Evolutionary conservation across 1,140 invertebrate species (phyloP).

Genomic region (Rhizoglyphus robini): DNA sequence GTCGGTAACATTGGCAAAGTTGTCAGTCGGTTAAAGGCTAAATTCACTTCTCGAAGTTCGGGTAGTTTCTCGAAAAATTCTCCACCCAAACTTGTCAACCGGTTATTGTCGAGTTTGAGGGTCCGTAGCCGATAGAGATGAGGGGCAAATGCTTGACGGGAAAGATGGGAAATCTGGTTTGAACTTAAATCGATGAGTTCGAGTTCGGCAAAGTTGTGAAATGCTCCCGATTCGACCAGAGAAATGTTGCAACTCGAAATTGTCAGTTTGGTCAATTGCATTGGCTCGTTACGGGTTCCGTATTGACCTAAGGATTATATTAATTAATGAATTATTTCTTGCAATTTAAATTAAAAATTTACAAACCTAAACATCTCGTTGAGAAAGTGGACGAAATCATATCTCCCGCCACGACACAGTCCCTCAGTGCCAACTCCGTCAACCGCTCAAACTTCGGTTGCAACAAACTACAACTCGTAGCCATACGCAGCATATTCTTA

Average conservation of each 20-base stretch:
- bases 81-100: not conserved
- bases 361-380: constrained; percentile 14
- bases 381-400: constrained; percentile 18
- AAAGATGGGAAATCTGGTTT: constrained; percentile 8
- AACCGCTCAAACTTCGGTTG: constrained; percentile 13
- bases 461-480: constrained; percentile 14
- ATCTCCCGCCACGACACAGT: constrained; percentile 13
- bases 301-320: constrained; percentile 11
- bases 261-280: constrained; percentile 5
- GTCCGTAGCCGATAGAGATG: constrained; percentile 15
- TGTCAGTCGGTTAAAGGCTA: constrained; percentile 20
- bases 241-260: constrained; percentile 13
- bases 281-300: constrained; percentile 15
- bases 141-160: constrained; percentile 6
- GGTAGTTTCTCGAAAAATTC: constrained; percentile 24
- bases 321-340: not conserved
- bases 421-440: not conserved
- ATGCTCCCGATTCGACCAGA: constrained; percentile 12
- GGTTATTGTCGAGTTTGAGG: not conserved
- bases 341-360: no score
- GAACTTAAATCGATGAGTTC: constrained; percentile 6
- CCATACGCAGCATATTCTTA: constrained; percentile 11
- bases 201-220: constrained; percentile 19
- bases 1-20: constrained; percentile 7
- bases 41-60: constrained; percentile 17